Evolutionary conservation across 2,888 invertebrate species (phyloP), one percentile per base, ranked within the genome.

Genomic region (Acanthosepion lycidas): DNA sequence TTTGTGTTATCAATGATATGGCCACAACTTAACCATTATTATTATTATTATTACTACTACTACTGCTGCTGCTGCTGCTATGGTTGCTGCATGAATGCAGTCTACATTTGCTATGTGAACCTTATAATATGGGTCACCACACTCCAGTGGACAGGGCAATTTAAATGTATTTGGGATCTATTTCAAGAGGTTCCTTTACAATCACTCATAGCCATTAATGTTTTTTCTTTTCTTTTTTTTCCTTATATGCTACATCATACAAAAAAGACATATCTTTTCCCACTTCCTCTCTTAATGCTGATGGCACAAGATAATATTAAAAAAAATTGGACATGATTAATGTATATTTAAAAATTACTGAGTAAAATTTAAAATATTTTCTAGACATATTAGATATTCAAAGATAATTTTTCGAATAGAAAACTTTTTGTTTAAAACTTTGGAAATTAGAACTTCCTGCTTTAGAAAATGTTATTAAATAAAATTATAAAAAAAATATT

Each of bases 21-120:
- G 48, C 93, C 53, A 93, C 93, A 18, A 93, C 20, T 93, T 53
- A 15, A 93, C 93, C 48, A 93, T 53, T 93, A 93, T 53, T 48
- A 33, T 53, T 48, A 33, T 53, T 48, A 33, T 20, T 93, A 93
- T 53, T 93, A 93, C 93, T 93, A 15, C 92, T 92, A 12, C 92
- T 92, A 12, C 93, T 93, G 8, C 42, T 33, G 15, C 42, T 42
- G n/a, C 93, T 93, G n/a, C 93, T 93, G 53, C 93, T 93, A 93
- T 53, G 26, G 28, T 53, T 42, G n/a, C 93, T 93, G 53, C 93
- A 49, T 53, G 33, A 28, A 42, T 93, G 49, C 93, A 93, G 93
- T 28, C 48, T 78, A 33, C 78, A n/a, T 78, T 78, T 78, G n/a
- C 78, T 59, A 59, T 78, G 78, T 78, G 78, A 78, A 78, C n/a